A percentile compares a stretch with the other conserved stretches of the same genome.
These are phyloP conservation scores for Sweltsa coloradensis DNA, from an alignment of 1,140 invertebrate genomes.

Conservation along the genomic window DNA sequence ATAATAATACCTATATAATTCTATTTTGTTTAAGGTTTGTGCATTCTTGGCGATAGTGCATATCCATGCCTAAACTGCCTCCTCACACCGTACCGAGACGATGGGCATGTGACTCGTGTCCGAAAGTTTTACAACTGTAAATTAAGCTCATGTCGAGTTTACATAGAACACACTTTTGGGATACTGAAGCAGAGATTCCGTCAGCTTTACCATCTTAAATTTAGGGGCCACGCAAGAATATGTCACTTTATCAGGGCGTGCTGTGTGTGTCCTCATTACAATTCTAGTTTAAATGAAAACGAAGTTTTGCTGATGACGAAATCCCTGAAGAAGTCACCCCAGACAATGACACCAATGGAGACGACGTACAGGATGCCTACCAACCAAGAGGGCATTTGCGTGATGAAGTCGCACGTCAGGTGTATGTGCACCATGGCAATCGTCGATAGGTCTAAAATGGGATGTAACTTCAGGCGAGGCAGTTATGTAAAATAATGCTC, in stretches of 20 bases:
- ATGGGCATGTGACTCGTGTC: constrained; percentile 12
- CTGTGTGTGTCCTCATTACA: too few species aligned
- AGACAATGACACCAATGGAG: too few species aligned
- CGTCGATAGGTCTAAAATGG: too few species aligned
- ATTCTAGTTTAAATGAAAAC: too few species aligned
- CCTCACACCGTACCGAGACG: constrained; percentile 13
- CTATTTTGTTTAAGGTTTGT: background rate
- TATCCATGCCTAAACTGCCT: constrained; percentile 6
- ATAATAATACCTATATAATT: background rate
- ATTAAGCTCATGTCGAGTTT: constrained; percentile 5
- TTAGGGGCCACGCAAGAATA: constrained; percentile 8
- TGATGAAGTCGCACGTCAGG: too few species aligned
- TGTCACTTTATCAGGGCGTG: constrained; percentile 14
- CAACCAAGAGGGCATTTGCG: too few species aligned
- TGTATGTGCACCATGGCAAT: too few species aligned
- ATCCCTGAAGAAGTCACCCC: too few species aligned
- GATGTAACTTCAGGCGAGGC: too few species aligned
- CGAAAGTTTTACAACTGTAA: constrained; percentile 12
- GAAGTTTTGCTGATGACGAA: too few species aligned
- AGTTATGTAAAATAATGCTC: too few species aligned
- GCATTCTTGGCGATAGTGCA: constrained; percentile 11
- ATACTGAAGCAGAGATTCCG: constrained; percentile 19
- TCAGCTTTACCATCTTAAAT: constrained; percentile 15
- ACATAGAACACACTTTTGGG: constrained; percentile 16
- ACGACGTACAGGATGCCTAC: too few species aligned